These are phyloP conservation scores for Diachasmimorpha longicaudata DNA, from an alignment of 1,140 invertebrate species.

Conservation along the genomic window DNA sequence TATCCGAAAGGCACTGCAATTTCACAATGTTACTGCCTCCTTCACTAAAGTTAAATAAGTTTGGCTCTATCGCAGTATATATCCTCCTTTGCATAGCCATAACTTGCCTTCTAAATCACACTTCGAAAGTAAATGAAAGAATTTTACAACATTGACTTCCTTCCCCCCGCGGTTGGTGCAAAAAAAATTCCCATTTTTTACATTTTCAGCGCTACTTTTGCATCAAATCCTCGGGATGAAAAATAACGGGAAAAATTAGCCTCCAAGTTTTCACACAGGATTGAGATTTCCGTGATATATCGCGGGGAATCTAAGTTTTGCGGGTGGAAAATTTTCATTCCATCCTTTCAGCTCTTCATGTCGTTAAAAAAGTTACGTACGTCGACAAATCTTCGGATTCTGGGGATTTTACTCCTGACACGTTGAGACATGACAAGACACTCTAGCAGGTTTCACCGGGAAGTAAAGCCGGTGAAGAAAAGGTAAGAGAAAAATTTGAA, in stretches of 20 bases:
- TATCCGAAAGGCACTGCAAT: slow-evolving; percentile 19
- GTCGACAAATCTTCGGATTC: neutral
- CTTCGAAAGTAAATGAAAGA: neutral
- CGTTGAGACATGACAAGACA: slow-evolving; percentile 6
- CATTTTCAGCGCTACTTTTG: neutral
- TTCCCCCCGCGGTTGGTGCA: neutral
- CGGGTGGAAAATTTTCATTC: neutral
- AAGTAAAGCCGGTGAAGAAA: neutral
- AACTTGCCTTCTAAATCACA: neutral
- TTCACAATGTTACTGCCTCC: slow-evolving; percentile 3
- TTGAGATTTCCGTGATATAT: neutral
- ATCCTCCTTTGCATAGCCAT: slow-evolving; percentile 15
- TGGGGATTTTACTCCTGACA: neutral
- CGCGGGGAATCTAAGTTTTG: neutral
- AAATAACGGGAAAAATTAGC: neutral
- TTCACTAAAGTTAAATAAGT: slow-evolving; percentile 23
- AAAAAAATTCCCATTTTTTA: neutral
- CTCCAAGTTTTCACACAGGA: neutral
- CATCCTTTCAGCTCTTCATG: slow-evolving; percentile 5
- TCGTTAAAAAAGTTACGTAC: slow-evolving; percentile 1
- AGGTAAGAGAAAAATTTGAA: neutral
- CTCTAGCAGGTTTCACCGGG: neutral
- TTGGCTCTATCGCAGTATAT: slow-evolving; percentile 9
- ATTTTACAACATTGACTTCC: neutral
- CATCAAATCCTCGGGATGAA: neutral